Percentiles rank a stretch among this genome's conserved stretches.
Conservation (phyloP, 64 coral and sea anemone genomes). For the Montipora capricornis region DNA sequence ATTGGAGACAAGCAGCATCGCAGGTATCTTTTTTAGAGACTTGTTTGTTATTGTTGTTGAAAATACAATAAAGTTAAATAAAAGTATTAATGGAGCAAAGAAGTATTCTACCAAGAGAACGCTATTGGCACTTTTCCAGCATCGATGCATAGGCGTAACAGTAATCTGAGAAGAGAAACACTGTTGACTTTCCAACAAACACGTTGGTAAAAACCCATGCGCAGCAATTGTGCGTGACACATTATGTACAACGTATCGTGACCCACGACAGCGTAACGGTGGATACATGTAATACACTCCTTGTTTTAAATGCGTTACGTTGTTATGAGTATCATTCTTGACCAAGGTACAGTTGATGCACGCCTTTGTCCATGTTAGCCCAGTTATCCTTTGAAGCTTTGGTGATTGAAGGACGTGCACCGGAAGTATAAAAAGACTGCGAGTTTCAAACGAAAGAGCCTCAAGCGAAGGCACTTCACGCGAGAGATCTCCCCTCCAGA, state of each 20-base stretch:
- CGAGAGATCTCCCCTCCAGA: slow-evolving; percentile 50
- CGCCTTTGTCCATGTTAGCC: slow-evolving; percentile 13
- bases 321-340: slow-evolving; percentile 8
- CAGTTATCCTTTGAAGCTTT: slow-evolving; percentile 36
- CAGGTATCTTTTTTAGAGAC: slow-evolving; percentile 42
- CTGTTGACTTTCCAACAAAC: slow-evolving; percentile 1
- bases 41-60: slow-evolving; percentile 42
- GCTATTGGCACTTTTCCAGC: slow-evolving; percentile 72
- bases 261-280: slow-evolving; percentile 41
- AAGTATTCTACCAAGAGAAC: slow-evolving; percentile 67
- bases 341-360: slow-evolving; percentile 41
- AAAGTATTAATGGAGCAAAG: slow-evolving; percentile 32
- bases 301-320: slow-evolving; percentile 3
- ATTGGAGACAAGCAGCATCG: slow-evolving; percentile 76
- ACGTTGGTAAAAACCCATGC: slow-evolving; percentile 5
- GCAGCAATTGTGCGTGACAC: slow-evolving; percentile 37
- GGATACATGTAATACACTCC: slow-evolving; percentile 40
- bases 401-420: background rate
- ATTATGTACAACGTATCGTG: slow-evolving; percentile 4
- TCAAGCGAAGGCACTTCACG: slow-evolving; percentile 23
- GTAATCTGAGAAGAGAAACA: slow-evolving; percentile 43
- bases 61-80: slow-evolving; percentile 67
- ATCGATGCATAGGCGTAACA: slow-evolving; percentile 26
- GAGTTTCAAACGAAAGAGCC: background rate
- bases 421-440: background rate